These are phyloP conservation scores for Nasua narica DNA, from an alignment of 2,797 vertebrate genomes.

Conservation along the genomic window DNA sequence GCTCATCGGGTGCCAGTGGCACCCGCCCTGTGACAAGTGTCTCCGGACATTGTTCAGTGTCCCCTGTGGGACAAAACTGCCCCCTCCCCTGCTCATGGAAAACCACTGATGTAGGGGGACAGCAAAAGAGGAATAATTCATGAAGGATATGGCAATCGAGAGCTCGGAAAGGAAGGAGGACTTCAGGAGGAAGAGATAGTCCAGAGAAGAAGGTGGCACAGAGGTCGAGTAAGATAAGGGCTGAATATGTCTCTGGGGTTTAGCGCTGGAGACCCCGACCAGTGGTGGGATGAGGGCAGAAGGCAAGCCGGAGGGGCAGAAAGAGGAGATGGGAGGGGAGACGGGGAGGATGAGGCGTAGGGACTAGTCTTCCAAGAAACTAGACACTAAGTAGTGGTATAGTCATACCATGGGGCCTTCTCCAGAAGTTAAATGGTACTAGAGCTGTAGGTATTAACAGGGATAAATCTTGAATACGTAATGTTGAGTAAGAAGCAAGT, in stretches of 20 bases:
- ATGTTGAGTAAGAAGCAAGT: neutral
- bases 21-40: neutral
- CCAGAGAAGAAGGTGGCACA: neutral
- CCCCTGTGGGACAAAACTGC: neutral
- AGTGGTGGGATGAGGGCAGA: neutral
- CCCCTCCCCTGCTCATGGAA: neutral
- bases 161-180: neutral
- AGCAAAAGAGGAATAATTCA: neutral
- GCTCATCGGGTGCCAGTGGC: neutral
- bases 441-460: neutral
- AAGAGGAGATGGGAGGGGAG: neutral
- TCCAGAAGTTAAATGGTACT: neutral
- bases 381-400: neutral
- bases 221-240: neutral
- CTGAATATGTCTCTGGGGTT: neutral
- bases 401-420: no score
- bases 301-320: neutral
- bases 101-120: neutral
- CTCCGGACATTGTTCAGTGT: neutral
- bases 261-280: neutral
- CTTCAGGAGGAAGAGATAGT: neutral
- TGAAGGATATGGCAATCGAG: neutral
- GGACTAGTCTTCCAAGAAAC: neutral
- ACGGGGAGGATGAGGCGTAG: neutral
- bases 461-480: neutral